phyloP scores from a whole-genome alignment of 2,113 vertebrate species.

The Paedocypris sp. region DNA sequence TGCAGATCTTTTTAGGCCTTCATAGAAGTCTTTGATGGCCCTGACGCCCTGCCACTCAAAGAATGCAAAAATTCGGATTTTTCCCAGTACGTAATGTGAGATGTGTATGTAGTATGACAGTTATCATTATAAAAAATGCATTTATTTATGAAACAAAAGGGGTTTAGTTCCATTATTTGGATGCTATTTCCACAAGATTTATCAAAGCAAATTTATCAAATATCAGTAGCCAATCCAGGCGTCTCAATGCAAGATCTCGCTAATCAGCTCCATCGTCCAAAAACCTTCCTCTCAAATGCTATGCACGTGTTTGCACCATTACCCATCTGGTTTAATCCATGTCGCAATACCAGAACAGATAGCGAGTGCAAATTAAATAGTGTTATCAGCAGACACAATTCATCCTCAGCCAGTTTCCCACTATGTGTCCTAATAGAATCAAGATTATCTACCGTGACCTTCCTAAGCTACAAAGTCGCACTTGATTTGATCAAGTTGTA shows the following conservation, averaged over 20 bases:
- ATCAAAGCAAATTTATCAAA: neutral
- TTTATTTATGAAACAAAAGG: too few species aligned
- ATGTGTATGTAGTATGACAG: too few species aligned
- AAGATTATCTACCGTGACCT: slow-evolving; percentile 4
- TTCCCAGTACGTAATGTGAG: too few species aligned
- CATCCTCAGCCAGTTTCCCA: neutral
- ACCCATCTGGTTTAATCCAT: neutral
- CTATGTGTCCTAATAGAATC: neutral
- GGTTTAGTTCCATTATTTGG: too few species aligned
- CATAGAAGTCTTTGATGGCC: too few species aligned
- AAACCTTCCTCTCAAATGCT: neutral
- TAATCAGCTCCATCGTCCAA: neutral
- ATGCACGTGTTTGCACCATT: neutral
- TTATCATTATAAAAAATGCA: too few species aligned
- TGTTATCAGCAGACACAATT: neutral
- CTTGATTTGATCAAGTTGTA: neutral
- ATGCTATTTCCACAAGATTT: too few species aligned
- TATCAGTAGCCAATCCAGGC: neutral
- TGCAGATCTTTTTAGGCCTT: too few species aligned
- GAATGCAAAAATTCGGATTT: too few species aligned
- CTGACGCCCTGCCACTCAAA: too few species aligned
- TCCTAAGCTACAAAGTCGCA: neutral
- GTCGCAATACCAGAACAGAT: too few species aligned
- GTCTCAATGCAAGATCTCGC: neutral
- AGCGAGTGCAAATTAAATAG: too few species aligned